Evolutionary conservation across 2,888 invertebrate genomes (phyloP).

Genomic region (Serrognathus titanus): DNA sequence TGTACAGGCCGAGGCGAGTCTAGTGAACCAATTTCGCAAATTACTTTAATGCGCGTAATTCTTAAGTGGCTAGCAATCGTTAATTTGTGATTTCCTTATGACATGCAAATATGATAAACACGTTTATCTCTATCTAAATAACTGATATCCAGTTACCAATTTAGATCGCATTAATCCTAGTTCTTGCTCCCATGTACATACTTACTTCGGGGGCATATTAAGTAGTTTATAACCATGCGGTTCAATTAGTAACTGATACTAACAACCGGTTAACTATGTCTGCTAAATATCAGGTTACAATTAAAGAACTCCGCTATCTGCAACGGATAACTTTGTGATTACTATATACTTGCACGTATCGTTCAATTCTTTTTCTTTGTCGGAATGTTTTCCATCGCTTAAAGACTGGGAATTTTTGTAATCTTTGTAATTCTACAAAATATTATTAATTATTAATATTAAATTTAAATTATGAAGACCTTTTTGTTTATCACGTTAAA

Average conservation of each 20-base stretch:
- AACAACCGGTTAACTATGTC: conserved; percentile 28
- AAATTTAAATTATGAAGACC: too few species aligned
- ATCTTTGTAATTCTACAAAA: too few species aligned
- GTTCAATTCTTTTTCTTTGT: too few species aligned
- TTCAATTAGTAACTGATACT: conserved; percentile 29
- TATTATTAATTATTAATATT: too few species aligned
- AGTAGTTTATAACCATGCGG: conserved; percentile 5
- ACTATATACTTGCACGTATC: too few species aligned
- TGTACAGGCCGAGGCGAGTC: neutral
- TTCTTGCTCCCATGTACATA: neutral
- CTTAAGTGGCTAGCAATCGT: neutral
- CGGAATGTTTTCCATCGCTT: too few species aligned
- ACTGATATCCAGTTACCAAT: conserved; percentile 14
- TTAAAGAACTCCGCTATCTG: conserved; percentile 16
- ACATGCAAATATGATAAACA: conserved; percentile 2
- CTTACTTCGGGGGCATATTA: conserved; percentile 5
- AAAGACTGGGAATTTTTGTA: too few species aligned
- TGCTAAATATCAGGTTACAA: conserved; percentile 24
- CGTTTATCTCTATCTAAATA: neutral
- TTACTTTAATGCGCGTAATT: neutral
- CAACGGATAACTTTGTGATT: conserved; percentile 1
- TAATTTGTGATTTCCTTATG: conserved; percentile 3
- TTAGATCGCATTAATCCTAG: conserved; percentile 14
- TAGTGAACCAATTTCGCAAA: neutral
- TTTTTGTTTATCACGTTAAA: too few species aligned